A percentile compares a stretch with the other conserved stretches of the same genome.
Evolutionary conservation across 2,113 vertebrate genomes (phyloP).

Genomic region (Scalopus aquaticus): DNA sequence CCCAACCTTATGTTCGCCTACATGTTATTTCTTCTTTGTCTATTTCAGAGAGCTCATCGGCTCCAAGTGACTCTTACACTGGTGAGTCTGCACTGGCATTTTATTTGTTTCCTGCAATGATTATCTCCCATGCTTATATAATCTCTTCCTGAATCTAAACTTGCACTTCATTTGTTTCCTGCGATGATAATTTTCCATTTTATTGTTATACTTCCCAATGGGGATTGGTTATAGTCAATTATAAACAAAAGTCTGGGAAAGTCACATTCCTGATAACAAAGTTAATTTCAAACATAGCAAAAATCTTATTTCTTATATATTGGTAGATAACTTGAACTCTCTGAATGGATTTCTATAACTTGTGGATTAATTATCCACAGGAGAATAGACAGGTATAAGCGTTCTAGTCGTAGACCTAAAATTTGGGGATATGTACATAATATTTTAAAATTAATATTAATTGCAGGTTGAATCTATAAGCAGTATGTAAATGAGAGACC

Average conservation of each 20-base stretch:
- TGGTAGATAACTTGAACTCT: too few relatives aligned
- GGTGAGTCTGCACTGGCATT: not conserved
- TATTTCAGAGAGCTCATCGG: not conserved
- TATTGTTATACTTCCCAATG: not conserved
- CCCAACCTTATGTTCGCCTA: not conserved
- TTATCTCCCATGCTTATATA: not conserved
- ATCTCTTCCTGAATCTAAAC: too few relatives aligned
- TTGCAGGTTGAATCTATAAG: not conserved
- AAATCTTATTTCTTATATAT: too few relatives aligned
- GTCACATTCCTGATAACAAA: too few relatives aligned
- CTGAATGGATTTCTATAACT: too few relatives aligned
- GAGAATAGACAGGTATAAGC: too few relatives aligned
- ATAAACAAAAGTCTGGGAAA: too few relatives aligned
- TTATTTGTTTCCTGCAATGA: not conserved
- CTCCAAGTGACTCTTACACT: accelerated
- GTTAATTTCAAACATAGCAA: too few relatives aligned
- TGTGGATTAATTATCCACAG: too few relatives aligned
- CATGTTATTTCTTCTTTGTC: not conserved
- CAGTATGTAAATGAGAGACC: not conserved
- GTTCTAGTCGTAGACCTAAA: too few relatives aligned
- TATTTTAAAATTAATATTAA: not conserved
- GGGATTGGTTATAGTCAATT: not conserved
- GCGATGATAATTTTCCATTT: too few relatives aligned
- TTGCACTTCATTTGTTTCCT: too few relatives aligned
- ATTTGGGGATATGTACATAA: not conserved